Percentiles rank a stretch among this genome's conserved stretches.
Evolutionary conservation across 2,888 invertebrate genomes (phyloP).

Genomic region (Thymelicus sylvestris): DNA sequence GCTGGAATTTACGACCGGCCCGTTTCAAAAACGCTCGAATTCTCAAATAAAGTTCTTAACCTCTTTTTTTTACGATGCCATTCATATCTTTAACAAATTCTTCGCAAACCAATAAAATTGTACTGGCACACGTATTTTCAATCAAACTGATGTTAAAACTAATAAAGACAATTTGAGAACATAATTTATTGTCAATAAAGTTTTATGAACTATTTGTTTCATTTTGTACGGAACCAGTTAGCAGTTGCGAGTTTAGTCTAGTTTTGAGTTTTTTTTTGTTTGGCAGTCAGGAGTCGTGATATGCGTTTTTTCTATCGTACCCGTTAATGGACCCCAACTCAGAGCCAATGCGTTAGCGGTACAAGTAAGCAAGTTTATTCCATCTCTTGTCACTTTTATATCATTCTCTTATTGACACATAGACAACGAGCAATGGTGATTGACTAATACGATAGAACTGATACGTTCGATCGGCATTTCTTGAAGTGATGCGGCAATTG

Average conservation of each 20-base stretch:
- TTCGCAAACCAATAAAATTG: conserved; percentile 21
- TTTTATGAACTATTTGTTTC: background rate
- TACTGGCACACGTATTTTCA: conserved; percentile 15
- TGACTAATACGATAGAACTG: conserved; percentile 18
- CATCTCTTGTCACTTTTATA: conserved; percentile 42
- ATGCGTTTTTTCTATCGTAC: conserved; percentile 65
- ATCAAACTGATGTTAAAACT: conserved; percentile 14
- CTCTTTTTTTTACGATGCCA: conserved; percentile 31
- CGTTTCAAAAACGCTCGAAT: conserved; percentile 6
- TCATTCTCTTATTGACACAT: conserved; percentile 32
- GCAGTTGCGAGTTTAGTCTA: conserved; percentile 47
- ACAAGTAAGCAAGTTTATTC: conserved; percentile 27
- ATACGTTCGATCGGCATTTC: background rate
- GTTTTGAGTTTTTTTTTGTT: conserved; percentile 54
- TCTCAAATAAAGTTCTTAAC: conserved; percentile 32
- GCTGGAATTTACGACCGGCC: background rate
- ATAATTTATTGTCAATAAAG: conserved; percentile 12
- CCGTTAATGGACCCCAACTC: conserved; percentile 68
- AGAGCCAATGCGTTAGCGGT: conserved; percentile 36
- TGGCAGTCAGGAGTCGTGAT: conserved; percentile 76
- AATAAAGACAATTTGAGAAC: conserved; percentile 31
- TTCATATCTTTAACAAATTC: conserved; percentile 13
- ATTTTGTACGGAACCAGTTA: conserved; percentile 48
- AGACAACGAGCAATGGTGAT: conserved; percentile 40
- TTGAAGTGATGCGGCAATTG: conserved; percentile 19